Evolutionary conservation across 2,888 invertebrate species (phyloP).

Genomic region (Cerastis rubricosa): DNA sequence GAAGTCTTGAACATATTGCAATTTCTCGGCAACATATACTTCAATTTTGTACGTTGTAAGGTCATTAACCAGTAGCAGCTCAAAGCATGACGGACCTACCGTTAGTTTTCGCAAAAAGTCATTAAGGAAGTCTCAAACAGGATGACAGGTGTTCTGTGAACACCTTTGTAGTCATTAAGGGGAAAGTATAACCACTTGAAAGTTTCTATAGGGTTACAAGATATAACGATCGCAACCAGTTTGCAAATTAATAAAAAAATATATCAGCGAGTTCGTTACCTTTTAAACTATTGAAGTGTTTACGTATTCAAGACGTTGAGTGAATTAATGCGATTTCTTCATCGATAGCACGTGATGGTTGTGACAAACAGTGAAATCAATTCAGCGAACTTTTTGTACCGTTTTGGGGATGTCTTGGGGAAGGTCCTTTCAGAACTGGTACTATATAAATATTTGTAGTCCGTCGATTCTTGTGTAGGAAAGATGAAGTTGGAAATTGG

Average conservation of each 20-base stretch:
- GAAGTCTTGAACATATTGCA: constrained; percentile 22
- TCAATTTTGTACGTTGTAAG: constrained; percentile 29
- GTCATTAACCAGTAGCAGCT: constrained; percentile 48
- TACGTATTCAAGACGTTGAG: constrained; percentile 52
- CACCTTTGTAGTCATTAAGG: constrained; percentile 70
- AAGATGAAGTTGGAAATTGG: constrained; percentile 1
- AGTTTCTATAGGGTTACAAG: constrained; percentile 49
- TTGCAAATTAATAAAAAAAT: constrained; percentile 51
- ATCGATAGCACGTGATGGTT: constrained; percentile 54
- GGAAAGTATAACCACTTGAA: constrained; percentile 58
- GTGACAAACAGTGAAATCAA: constrained; percentile 43
- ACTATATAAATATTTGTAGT: background rate
- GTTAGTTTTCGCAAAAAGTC: constrained; percentile 61
- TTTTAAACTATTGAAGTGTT: constrained; percentile 49
- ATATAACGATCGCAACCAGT: constrained; percentile 52
- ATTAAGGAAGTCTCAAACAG: constrained; percentile 68
- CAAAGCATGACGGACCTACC: constrained; percentile 28
- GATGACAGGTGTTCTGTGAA: constrained; percentile 70
- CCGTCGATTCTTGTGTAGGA: background rate
- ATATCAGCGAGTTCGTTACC: constrained; percentile 59
- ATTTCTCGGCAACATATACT: constrained; percentile 7
- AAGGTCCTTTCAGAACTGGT: constrained; percentile 11
- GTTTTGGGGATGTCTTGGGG: constrained; percentile 2
- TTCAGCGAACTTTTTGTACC: constrained; percentile 27
- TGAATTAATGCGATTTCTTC: constrained; percentile 48